Evolutionary conservation across 2,888 invertebrate genomes (phyloP), one percentile per base, ranked within the genome.

Genomic region (Oasisia sp.): DNA sequence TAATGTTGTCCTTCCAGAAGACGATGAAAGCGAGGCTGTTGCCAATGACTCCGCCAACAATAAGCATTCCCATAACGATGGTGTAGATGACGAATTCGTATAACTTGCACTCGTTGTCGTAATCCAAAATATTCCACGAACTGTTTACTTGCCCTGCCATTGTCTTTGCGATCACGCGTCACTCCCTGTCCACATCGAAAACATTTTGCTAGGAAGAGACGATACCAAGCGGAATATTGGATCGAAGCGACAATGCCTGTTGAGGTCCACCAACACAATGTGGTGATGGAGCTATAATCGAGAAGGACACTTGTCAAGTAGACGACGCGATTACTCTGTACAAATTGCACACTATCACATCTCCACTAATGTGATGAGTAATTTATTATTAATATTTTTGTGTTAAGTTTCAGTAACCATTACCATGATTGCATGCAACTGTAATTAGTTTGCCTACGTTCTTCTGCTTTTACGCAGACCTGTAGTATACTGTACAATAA

Each of bases 1-100:
- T 94, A 32, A 93, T 92, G 32, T 92, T 93, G 92, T 94, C 94
- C 91, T 92, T 92, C 91, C 92, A 91, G 92, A 94, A 94, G n/a
- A 94, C 94, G 32, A 92, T 14, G 92, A 93, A 94, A 11, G 94
- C 91, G 58, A 92, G 44, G 44, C 93, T 92, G 92, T 94, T 94
- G 8, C 93, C 94, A 32, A 94, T 91, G 14, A 93, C n/a, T 0
- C 91, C 92, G 27, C 14, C 27, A 27, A 74, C 74, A 27, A 74
- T n/a, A 5, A 74, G 27, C 74, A 5, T 74, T 19, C 91, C 92
- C 12, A 91, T 89, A 3, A 58, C 5, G 27, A 74, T 27, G 14
- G 74, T 74, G 74, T 74, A 19, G 74, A 74, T 27, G 27, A 74
- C n/a, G 27, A 74, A 74, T 19, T 5, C 14, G 27, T 74, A 74